Percentiles rank a stretch among this genome's conserved stretches.
Evolutionary conservation across 2,113 vertebrate genomes (phyloP).

Genomic region (Pachyramphus minor): DNA sequence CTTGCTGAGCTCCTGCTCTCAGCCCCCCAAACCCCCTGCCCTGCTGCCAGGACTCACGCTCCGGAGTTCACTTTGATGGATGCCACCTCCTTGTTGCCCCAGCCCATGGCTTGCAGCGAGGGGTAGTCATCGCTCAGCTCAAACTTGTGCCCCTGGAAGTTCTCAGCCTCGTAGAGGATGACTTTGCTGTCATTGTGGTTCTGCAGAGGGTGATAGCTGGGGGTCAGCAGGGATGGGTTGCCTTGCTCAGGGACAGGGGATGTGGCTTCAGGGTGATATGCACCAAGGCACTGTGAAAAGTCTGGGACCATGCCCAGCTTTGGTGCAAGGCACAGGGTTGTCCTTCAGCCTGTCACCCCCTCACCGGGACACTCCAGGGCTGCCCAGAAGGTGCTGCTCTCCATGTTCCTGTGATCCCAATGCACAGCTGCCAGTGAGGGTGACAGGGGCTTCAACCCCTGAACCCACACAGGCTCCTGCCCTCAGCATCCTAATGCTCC

Average conservation of each 20-base stretch:
- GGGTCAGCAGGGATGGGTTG: not conserved
- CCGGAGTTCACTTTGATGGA: slow-evolving; percentile 93
- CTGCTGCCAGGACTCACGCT: slow-evolving; percentile 79
- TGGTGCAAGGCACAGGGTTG: not conserved
- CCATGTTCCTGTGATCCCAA: not conserved
- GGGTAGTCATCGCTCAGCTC: slow-evolving; percentile 94
- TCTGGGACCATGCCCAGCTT: not conserved
- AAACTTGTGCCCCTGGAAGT: slow-evolving; percentile 93
- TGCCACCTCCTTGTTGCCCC: slow-evolving; percentile 92
- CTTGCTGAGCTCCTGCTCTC: not conserved
- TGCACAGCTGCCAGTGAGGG: not conserved
- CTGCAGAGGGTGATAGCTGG: slow-evolving; percentile 49
- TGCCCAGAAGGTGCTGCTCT: not conserved
- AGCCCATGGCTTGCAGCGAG: slow-evolving; percentile 95
- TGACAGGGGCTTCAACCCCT: not conserved
- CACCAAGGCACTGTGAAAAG: not conserved
- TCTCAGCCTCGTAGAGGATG: slow-evolving; percentile 89
- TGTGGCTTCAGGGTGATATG: not conserved
- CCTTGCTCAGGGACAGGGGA: not conserved
- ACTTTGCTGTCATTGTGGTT: slow-evolving; percentile 95
- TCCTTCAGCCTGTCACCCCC: not conserved
- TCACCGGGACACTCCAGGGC: not conserved
- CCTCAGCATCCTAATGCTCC: not conserved
- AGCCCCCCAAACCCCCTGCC: fast-evolving
- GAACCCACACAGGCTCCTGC: fast-evolving